phyloP scores from a whole-genome alignment of 2,888 invertebrate species.

The Cylindroiulus punctatus region DNA sequence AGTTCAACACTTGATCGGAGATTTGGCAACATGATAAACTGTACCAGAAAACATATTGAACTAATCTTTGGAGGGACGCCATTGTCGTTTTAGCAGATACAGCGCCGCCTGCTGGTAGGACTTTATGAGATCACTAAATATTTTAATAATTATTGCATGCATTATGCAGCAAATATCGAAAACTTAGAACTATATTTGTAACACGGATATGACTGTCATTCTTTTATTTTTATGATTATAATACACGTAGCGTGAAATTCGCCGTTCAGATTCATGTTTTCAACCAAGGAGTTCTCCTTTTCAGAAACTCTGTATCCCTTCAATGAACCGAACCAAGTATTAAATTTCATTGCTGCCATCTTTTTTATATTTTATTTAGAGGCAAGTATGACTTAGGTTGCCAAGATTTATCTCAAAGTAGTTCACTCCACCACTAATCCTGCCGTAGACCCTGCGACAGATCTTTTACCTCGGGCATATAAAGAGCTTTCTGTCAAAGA shows the following conservation, averaged over 20 bases:
- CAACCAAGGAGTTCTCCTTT: not conserved
- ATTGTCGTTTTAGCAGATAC: too few relatives aligned
- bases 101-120: too few relatives aligned
- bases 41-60: too few relatives aligned
- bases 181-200: too few relatives aligned
- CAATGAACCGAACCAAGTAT: not conserved
- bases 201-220: not conserved
- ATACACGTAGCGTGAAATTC: not conserved
- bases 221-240: not conserved
- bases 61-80: too few relatives aligned
- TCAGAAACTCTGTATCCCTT: not conserved
- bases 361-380: too few relatives aligned
- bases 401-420: constrained; percentile 25
- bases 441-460: constrained; percentile 5
- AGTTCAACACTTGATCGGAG: too few relatives aligned
- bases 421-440: constrained; percentile 16
- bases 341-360: not conserved
- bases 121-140: too few relatives aligned
- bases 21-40: too few relatives aligned
- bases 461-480: not conserved
- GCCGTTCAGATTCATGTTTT: not conserved
- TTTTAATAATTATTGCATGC: too few relatives aligned
- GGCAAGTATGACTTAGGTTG: not conserved
- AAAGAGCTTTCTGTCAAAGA: not conserved
- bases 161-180: too few relatives aligned